Percentiles rank a stretch among this genome's conserved stretches.
phyloP scores from a whole-genome alignment of 1,140 invertebrate species.

The Laupala kohalensis region DNA sequence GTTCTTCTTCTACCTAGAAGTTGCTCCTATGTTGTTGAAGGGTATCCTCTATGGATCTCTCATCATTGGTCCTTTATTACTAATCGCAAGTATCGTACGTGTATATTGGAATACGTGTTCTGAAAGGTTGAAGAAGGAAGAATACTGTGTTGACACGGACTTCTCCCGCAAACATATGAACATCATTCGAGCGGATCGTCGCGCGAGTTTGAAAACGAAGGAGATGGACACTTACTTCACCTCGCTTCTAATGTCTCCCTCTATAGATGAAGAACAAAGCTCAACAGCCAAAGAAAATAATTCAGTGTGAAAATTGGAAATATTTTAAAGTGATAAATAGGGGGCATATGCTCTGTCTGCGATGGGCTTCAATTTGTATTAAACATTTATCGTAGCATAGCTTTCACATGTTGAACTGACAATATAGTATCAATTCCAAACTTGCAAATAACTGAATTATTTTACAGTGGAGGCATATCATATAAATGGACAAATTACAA shows the following conservation, averaged over 20 bases:
- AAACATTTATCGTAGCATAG: too few relatives aligned
- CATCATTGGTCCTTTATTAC: conserved; percentile 34
- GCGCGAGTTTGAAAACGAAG: conserved; percentile 9
- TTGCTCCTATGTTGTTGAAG: conserved; percentile 44
- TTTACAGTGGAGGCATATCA: too few relatives aligned
- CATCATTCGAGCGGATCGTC: background rate
- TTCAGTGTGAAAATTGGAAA: background rate
- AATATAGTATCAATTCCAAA: too few relatives aligned
- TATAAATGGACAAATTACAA: too few relatives aligned
- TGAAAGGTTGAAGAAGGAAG: conserved; percentile 12
- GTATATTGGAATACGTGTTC: conserved; percentile 27
- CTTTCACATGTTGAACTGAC: too few relatives aligned
- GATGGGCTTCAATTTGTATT: too few relatives aligned
- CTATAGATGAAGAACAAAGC: conserved; percentile 22
- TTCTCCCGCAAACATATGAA: conserved; percentile 18
- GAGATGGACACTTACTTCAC: conserved; percentile 33
- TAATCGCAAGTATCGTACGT: conserved; percentile 32
- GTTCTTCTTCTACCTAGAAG: conserved; percentile 59
- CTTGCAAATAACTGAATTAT: too few relatives aligned
- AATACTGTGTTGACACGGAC: conserved; percentile 1
- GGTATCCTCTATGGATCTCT: conserved; percentile 43
- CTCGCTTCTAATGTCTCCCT: conserved; percentile 22
- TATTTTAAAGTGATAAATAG: too few relatives aligned
- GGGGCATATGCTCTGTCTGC: too few relatives aligned
- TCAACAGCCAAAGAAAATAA: conserved; percentile 21